Conservation (phyloP, 1,140 invertebrate species). For the Physella acuta region DNA sequence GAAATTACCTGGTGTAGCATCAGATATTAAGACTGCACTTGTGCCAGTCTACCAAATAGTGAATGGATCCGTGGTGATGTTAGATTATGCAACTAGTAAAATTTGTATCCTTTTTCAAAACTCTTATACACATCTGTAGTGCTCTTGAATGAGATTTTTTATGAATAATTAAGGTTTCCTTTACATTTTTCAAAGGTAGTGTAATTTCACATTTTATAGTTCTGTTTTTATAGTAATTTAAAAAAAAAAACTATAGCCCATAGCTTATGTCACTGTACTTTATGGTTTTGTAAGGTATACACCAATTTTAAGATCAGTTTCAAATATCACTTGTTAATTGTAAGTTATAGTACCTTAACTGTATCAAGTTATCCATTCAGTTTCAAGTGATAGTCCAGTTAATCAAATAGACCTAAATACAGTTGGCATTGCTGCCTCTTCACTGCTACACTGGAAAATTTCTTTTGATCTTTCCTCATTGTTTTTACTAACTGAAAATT, state of each 20-base stretch:
- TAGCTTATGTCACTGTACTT: background rate
- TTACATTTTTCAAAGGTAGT: too few relatives aligned
- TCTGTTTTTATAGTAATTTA: too few relatives aligned
- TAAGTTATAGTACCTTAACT: constrained; percentile 31
- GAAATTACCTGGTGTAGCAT: background rate
- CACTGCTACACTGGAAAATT: constrained; percentile 28
- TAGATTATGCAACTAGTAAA: background rate
- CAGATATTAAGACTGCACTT: background rate
- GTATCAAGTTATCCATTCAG: constrained; percentile 26
- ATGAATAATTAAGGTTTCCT: background rate
- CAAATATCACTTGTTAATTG: too few relatives aligned
- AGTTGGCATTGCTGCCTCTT: constrained; percentile 20
- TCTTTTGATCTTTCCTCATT: constrained; percentile 32
- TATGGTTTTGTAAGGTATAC: background rate
- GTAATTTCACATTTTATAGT: too few relatives aligned
- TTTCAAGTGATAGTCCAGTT: constrained; percentile 19
- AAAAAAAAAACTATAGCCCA: background rate
- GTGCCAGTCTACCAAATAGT: background rate
- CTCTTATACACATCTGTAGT: too few relatives aligned
- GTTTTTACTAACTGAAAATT: constrained; percentile 31
- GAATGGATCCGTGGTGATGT: constrained; percentile 4
- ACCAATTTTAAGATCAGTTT: too few relatives aligned
- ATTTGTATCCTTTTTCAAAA: constrained; percentile 22
- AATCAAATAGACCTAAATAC: constrained; percentile 26
- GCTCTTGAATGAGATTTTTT: background rate